Base-by-base conservation (phyloP, 2,888 invertebrate genomes). In the Dynastes tityus region DNA sequence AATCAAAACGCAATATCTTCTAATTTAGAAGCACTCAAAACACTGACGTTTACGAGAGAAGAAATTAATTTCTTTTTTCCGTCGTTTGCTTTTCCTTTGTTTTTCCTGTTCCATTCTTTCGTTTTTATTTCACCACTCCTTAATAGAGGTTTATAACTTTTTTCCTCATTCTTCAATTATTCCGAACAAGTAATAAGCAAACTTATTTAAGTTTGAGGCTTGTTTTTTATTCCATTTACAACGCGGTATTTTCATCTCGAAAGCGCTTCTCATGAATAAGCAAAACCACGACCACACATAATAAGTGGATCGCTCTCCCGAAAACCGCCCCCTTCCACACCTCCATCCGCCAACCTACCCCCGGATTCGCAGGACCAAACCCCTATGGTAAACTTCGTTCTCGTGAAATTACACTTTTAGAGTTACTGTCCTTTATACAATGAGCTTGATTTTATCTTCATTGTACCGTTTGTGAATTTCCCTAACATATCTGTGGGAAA, bases 181-280 rank as follows among this genome's bases (percentile, higher is more conserved):
- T 84, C 83, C 83, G 85, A 86, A 86, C 85, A 86, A 86, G 85
- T 86, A 86, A 86, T 86, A 86, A 87, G 86, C 85, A 86, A 87
- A 87, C 86, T 86, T 86, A 86, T 87, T 87, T 86, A 87, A 86
- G 85, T 87, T 85, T 32, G 68, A 83, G 83, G 85, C 84, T 85
- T 86, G 86, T 86, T 87, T 87, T 86, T 86, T 86, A 85, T 87
- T 86, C 84, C 85, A 85, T 87, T 87, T 86, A 84, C 85, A 85
- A 85, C 85, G 85, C 32, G 22, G 86, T 85, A 86, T 87, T 87
- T 87, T 86, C 87, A 87, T 86, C 87, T 87, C 86, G 87, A 87
- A 87, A 87, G 86, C 87, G 86, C 86, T 87, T 85, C 87, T 87
- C 87, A 87, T 87, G 87, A 88, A 88, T 88, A 88, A 87, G 87